Conservation (phyloP, 1,140 invertebrate species). For the Neodiprion fabricii region DNA sequence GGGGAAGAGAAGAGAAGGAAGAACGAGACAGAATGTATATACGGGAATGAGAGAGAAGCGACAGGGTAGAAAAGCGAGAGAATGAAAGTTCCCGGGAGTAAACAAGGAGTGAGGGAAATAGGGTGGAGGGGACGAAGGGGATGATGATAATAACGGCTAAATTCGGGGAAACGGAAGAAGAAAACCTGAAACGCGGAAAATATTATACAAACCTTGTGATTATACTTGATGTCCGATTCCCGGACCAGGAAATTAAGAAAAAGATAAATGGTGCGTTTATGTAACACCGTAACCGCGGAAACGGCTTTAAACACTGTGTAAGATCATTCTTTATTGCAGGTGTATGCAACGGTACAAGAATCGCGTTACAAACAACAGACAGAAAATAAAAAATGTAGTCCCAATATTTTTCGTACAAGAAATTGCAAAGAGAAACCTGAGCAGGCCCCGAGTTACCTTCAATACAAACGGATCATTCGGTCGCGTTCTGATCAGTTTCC, state of each 20-base stretch:
- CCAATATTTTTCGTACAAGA: no score
- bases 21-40: not conserved
- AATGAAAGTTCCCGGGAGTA: no score
- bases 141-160: not conserved
- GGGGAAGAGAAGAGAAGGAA: not conserved
- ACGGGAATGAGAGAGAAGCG: not conserved
- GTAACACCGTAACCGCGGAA: not conserved
- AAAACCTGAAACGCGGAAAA: not conserved
- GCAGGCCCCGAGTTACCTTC: no score
- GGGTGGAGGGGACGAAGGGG: not conserved
- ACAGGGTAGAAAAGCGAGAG: no score
- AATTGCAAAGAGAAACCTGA: no score
- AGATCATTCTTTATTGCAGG: no score
- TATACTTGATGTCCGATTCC: not conserved
- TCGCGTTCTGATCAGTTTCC: no score
- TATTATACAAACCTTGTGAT: not conserved
- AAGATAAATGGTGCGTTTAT: conserved; percentile 7
- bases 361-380: no score
- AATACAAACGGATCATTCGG: no score
- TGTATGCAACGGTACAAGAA: no score
- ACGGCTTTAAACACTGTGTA: no score
- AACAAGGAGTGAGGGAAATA: not conserved
- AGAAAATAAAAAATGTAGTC: no score
- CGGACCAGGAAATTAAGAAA: conserved; percentile 5
- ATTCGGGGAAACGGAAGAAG: not conserved